These are phyloP conservation scores for Zoanthus solanderi DNA, from an alignment of 92 coral and sea anemone genomes.

Conservation along the genomic window DNA sequence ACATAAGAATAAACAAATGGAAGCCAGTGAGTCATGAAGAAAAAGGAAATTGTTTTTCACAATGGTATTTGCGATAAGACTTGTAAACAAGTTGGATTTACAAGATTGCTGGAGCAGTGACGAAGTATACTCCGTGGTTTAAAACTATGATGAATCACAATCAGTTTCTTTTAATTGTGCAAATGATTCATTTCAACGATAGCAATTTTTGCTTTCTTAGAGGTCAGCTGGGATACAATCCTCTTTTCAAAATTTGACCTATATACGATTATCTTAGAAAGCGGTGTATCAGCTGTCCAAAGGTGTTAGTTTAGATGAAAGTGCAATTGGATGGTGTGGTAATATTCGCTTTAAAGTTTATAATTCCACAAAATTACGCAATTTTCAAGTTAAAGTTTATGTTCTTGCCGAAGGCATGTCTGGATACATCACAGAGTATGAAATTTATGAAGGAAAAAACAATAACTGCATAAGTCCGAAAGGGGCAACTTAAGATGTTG, in stretches of 20 bases:
- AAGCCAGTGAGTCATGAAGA: not conserved
- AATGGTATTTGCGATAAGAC: constrained; percentile 39
- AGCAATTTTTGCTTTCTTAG: constrained; percentile 31
- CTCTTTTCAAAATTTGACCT: constrained; percentile 64
- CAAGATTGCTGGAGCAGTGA: no score
- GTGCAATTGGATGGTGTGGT: constrained; percentile 38
- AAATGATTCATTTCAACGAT: constrained; percentile 53
- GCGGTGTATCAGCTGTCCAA: not conserved
- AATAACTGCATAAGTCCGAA: not conserved
- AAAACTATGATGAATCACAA: not conserved
- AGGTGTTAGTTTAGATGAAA: constrained; percentile 41
- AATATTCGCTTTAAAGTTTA: not conserved
- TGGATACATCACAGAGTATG: constrained; percentile 26
- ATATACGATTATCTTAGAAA: constrained; percentile 48
- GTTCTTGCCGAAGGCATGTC: constrained; percentile 37
- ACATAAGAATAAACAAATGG: no score
- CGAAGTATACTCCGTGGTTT: no score
- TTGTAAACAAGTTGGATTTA: constrained; percentile 7
- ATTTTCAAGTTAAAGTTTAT: constrained; percentile 33
- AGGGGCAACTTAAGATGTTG: no score
- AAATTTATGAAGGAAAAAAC: constrained; percentile 23
- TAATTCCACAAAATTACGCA: constrained; percentile 27
- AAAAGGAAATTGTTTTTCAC: constrained; percentile 21
- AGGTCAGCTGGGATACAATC: constrained; percentile 55
- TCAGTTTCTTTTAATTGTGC: constrained; percentile 15